A percentile compares a stretch with the other conserved stretches of the same genome.
These are phyloP conservation scores for Marmota monax DNA, from an alignment of 2,113 vertebrate genomes.

Conservation along the genomic window DNA sequence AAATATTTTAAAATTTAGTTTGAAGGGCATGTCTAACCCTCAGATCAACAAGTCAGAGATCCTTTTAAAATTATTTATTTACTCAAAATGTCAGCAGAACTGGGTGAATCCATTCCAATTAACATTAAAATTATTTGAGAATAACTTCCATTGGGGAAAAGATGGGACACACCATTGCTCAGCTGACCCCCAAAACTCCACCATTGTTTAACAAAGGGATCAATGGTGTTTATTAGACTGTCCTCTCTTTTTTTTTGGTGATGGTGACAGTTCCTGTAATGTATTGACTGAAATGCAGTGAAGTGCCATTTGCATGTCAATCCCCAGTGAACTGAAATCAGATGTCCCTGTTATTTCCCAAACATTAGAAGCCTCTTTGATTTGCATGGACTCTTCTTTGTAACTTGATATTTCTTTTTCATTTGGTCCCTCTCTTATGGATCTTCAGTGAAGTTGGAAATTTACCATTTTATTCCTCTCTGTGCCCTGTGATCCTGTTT, in stretches of 20 bases:
- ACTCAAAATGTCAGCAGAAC: neutral
- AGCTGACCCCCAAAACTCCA: neutral
- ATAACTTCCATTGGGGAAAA: neutral
- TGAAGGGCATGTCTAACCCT: neutral
- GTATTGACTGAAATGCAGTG: neutral
- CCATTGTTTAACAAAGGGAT: slow-evolving; percentile 3
- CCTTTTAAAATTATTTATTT: slow-evolving; percentile 45
- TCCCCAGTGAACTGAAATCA: neutral
- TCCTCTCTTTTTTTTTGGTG: slow-evolving; percentile 35
- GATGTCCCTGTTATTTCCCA: neutral
- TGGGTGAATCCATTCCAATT: neutral
- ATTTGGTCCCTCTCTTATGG: neutral
- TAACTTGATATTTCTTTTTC: neutral
- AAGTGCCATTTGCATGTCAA: neutral
- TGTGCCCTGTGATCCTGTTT: neutral
- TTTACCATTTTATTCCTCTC: neutral
- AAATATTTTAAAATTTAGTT: slow-evolving; percentile 39
- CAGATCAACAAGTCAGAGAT: neutral
- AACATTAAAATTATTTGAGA: neutral
- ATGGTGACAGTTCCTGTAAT: neutral
- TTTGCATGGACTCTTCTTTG: neutral
- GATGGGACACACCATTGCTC: neutral
- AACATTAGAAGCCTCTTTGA: neutral
- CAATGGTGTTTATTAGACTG: neutral
- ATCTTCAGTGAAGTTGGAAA: neutral